Evolutionary conservation across 2,888 invertebrate species (phyloP).

Genomic region (Amaurobius ferox): DNA sequence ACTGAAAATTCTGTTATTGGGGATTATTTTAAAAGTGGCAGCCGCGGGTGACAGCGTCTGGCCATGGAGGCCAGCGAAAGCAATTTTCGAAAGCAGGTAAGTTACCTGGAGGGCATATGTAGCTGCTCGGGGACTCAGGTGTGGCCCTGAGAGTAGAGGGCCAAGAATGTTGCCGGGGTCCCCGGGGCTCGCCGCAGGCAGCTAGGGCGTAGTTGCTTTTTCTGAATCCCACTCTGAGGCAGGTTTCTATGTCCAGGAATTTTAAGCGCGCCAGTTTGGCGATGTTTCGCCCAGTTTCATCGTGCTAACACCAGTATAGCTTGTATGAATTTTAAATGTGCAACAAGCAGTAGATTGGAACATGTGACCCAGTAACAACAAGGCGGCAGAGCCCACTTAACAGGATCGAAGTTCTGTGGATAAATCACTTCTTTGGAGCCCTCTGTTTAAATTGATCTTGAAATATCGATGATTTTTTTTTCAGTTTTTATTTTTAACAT

Average conservation of each 20-base stretch:
- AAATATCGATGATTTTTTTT: too few relatives aligned
- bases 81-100: conserved; percentile 45
- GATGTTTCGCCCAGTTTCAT: background rate
- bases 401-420: too few relatives aligned
- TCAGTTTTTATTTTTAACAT: too few relatives aligned
- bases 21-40: background rate
- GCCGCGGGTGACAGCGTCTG: background rate
- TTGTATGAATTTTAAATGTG: background rate
- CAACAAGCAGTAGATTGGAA: background rate
- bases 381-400: too few relatives aligned
- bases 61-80: conserved; percentile 10
- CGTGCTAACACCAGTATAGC: background rate
- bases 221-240: conserved; percentile 44
- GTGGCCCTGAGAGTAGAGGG: conserved; percentile 63
- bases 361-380: background rate
- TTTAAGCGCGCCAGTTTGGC: conserved; percentile 43
- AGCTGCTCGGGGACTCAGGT: conserved; percentile 60
- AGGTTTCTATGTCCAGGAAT: conserved; percentile 41
- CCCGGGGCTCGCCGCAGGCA: conserved; percentile 42
- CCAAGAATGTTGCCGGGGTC: conserved; percentile 43
- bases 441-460: too few relatives aligned
- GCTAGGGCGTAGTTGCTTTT: conserved; percentile 66
- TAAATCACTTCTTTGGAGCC: too few relatives aligned
- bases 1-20: background rate
- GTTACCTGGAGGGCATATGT: conserved; percentile 36